Base-by-base conservation (phyloP, 2,113 vertebrate genomes). In the Alligator sinensis region DNA sequence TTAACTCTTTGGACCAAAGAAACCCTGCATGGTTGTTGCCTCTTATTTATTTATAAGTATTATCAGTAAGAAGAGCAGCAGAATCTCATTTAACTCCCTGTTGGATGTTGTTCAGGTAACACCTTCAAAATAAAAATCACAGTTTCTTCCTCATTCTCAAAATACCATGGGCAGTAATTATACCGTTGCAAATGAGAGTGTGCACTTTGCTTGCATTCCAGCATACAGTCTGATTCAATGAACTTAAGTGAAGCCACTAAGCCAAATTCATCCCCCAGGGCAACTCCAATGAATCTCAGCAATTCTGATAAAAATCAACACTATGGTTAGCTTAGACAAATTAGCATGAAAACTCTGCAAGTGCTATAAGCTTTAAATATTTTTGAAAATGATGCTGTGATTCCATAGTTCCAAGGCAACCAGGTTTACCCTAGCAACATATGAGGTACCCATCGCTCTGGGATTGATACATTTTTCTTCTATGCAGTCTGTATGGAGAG, bases 301-400 rank as follows among this genome's bases (percentile, higher is more conserved):
- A 82, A 80, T 92, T 86, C 92, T 74, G 75, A 82, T 58, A 93
- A 94, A 47, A 76, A 80, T n/a, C 75, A 88, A 30, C n/a, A 19
- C 8, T 75, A 6, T 6, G 0, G 1, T 83, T 86, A 90, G 84
- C 30, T 30, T 3, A 82, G 64, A 25, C 5, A 91, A 87, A 84
- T 80, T 3, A 55, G 21, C 59, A 58, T 80, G 28, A 83, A 62
- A 68, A 34, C 24, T 24, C 21, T 6, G 17, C 74, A 66, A 16
- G 25, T 79, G 62, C 47, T 76, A 64, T 61, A 81, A 88, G 81
- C 14, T 70, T 61, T 66, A 47, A 9, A 27, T 15, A 2, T 0
- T 27, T 74, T 81, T 68, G 28, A 63, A 72, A 70, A 19, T 66
- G 59, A 58, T 12, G 25, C 80, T 85, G 75, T 68, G 60, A 81